phyloP scores from a whole-genome alignment of 2,797 vertebrate genomes.

The Halcyon badia region DNA sequence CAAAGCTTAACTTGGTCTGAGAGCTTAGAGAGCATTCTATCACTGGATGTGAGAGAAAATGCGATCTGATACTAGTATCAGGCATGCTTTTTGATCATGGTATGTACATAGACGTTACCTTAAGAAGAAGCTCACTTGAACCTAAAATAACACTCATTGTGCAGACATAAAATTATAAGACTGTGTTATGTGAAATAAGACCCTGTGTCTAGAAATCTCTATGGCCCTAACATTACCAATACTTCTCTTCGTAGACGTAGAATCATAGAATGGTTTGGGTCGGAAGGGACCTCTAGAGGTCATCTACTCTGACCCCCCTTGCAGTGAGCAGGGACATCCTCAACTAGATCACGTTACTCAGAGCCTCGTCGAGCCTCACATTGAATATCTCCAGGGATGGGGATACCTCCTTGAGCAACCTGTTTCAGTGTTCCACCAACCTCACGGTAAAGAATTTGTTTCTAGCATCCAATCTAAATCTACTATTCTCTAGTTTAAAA shows the following conservation, averaged over 20 bases:
- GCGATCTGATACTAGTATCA: not conserved
- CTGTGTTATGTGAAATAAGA: not conserved
- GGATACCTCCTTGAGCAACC: too few species aligned
- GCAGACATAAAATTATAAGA: not conserved
- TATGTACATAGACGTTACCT: not conserved
- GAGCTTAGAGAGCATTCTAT: not conserved
- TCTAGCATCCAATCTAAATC: too few species aligned
- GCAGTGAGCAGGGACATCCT: too few species aligned
- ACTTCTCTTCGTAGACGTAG: not conserved
- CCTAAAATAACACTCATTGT: not conserved
- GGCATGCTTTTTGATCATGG: not conserved
- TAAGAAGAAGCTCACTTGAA: not conserved
- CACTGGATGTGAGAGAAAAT: not conserved
- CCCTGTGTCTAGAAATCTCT: not conserved
- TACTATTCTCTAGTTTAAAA: too few species aligned
- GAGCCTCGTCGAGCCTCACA: too few species aligned
- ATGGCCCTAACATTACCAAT: not conserved
- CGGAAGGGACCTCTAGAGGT: too few species aligned
- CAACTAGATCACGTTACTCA: too few species aligned
- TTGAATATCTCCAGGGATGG: too few species aligned
- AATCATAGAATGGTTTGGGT: too few species aligned
- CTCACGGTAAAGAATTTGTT: too few species aligned
- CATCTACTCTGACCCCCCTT: too few species aligned
- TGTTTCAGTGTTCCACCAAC: too few species aligned
- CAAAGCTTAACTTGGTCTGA: not conserved